Percentiles rank a stretch among this genome's conserved stretches.
These are phyloP conservation scores for Argyresthia goedartella DNA, from an alignment of 2,888 invertebrate genomes.

Conservation along the genomic window DNA sequence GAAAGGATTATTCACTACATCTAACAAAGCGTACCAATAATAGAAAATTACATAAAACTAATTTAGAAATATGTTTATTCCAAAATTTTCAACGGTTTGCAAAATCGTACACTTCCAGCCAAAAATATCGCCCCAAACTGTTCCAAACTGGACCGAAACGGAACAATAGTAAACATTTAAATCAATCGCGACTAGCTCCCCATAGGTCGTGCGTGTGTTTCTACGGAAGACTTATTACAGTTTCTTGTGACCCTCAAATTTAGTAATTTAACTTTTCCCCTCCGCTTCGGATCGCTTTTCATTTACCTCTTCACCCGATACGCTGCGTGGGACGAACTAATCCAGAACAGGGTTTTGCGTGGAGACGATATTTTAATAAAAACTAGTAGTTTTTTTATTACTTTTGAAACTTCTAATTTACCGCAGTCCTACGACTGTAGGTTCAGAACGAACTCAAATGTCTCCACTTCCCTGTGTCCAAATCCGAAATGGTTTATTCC, in stretches of 20 bases:
- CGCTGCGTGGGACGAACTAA: slow-evolving; percentile 70
- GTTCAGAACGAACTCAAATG: no score
- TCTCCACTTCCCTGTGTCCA: no score
- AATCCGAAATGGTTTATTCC: no score
- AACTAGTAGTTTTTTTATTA: no score
- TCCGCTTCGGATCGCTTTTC: slow-evolving; percentile 70
- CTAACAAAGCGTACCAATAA: no score
- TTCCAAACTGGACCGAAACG: slow-evolving; percentile 5
- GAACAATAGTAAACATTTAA: slow-evolving; percentile 26
- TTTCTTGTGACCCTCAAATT: slow-evolving; percentile 69
- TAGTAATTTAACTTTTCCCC: slow-evolving; percentile 72
- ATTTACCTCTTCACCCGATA: slow-evolving; percentile 72
- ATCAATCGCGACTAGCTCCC: slow-evolving; percentile 38
- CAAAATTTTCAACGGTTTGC: no score
- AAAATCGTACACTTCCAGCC: no score
- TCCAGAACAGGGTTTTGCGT: slow-evolving; percentile 41
- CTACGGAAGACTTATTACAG: slow-evolving; percentile 39
- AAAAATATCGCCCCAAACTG: not conserved
- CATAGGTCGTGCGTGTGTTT: slow-evolving; percentile 33
- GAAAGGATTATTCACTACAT: no score
- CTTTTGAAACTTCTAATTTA: no score
- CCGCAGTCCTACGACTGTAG: no score
- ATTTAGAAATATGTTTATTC: no score
- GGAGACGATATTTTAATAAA: slow-evolving; percentile 22
- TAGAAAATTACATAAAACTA: no score